phyloP scores from a whole-genome alignment of 2,797 vertebrate species.

The Sebastes iracundus region DNA sequence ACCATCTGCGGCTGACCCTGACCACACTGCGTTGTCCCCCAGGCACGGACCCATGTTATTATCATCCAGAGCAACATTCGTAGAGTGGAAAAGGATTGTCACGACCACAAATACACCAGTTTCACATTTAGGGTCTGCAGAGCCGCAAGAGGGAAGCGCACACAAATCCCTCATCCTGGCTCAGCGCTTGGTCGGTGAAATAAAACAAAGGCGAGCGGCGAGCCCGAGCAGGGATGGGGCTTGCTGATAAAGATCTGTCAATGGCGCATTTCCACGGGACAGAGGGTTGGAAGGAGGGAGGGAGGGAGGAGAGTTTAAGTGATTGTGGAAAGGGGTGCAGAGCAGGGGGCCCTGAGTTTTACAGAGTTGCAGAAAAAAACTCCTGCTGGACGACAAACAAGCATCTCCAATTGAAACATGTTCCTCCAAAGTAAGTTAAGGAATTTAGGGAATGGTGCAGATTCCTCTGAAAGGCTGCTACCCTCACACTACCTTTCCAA shows the following conservation, averaged over 20 bases:
- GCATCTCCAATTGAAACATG: constrained; percentile 32
- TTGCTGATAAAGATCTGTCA: constrained; percentile 77
- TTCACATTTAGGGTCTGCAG: constrained; percentile 60
- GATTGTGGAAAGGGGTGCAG: constrained; percentile 23
- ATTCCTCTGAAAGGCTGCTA: constrained; percentile 57
- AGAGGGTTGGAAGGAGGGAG: constrained; percentile 30
- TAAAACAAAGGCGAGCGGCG: constrained; percentile 70
- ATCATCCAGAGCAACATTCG: constrained; percentile 62
- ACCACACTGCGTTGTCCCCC: constrained; percentile 60
- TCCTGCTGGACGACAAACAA: constrained; percentile 28
- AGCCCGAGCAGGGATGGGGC: constrained; percentile 65
- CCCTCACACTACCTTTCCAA: constrained; percentile 57
- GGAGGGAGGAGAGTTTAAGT: constrained; percentile 13
- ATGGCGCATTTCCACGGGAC: constrained; percentile 64
- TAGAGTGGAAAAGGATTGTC: constrained; percentile 60
- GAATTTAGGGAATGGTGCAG: constrained; percentile 71
- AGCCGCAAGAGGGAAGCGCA: constrained; percentile 49
- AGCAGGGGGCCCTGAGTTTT: constrained; percentile 23
- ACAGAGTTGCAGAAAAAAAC: constrained; percentile 20
- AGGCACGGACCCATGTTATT: constrained; percentile 62
- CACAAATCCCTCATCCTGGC: constrained; percentile 69
- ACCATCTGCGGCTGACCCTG: constrained; percentile 64
- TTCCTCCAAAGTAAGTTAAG: constrained; percentile 41
- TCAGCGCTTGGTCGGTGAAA: constrained; percentile 66
- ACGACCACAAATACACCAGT: constrained; percentile 64